phyloP scores from a whole-genome alignment of 2,888 invertebrate genomes.

The Aleiodes alternator region DNA sequence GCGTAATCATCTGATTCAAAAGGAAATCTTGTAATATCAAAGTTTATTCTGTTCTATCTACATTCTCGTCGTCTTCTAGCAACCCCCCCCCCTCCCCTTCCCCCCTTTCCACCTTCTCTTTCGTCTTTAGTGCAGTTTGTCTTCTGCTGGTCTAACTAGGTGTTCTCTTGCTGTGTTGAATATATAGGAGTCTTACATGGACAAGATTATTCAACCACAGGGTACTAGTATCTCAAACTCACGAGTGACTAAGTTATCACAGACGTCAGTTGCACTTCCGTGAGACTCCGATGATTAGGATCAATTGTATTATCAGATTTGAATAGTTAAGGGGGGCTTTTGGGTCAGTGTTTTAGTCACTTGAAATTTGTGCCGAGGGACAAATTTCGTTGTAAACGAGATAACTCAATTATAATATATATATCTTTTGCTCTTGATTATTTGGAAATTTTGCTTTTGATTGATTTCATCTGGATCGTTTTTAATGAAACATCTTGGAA shows the following conservation, averaged over 20 bases:
- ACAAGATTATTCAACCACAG: slow-evolving; percentile 29
- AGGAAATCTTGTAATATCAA: slow-evolving; percentile 43
- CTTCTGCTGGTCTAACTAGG: not conserved
- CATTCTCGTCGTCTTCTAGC: not conserved
- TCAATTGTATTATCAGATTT: not conserved
- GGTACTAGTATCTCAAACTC: slow-evolving; percentile 15
- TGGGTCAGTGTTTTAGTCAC: not conserved
- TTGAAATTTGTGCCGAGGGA: not conserved
- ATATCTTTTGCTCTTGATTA: too few relatives aligned
- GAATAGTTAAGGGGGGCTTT: not conserved
- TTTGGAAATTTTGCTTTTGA: too few relatives aligned
- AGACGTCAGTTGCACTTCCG: slow-evolving; percentile 27
- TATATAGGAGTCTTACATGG: slow-evolving; percentile 21
- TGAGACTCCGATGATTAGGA: slow-evolving; percentile 24
- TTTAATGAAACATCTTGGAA: too few relatives aligned
- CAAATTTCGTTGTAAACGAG: too few relatives aligned
- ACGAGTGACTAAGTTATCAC: slow-evolving; percentile 28
- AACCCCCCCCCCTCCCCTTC: not conserved
- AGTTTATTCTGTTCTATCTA: slow-evolving; percentile 36
- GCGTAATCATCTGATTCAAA: slow-evolving; percentile 29
- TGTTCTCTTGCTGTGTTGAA: slow-evolving; percentile 3
- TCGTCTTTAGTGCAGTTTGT: not conserved
- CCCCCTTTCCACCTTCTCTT: too few relatives aligned
- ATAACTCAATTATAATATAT: too few relatives aligned
- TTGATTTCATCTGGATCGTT: too few relatives aligned